A percentile compares a stretch with the other conserved stretches of the same genome.
phyloP scores from a whole-genome alignment of 23 tunicate species.

The Trididemnum clinides region DNA sequence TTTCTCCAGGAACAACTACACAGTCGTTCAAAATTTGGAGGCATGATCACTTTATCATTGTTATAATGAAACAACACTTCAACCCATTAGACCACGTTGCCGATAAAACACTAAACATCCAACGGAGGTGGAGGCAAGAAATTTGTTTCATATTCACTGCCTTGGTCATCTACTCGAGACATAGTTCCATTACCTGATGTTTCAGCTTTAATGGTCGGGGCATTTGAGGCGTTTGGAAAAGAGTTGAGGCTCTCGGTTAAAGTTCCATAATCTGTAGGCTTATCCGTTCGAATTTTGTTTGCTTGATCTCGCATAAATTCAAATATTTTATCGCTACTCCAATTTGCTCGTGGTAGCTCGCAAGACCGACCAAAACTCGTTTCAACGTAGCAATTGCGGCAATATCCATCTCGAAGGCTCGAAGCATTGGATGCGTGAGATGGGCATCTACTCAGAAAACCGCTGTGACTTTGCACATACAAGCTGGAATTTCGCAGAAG shows the following conservation, averaged over 20 bases:
- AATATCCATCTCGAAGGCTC: neutral
- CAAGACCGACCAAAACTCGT: constrained; percentile 7
- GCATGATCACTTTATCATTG: no score
- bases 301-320: neutral
- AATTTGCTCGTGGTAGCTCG: constrained; percentile 27
- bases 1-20: no score
- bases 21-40: no score
- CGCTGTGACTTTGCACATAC: neutral
- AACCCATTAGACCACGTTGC: no score
- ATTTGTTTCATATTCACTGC: neutral
- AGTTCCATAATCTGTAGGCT: neutral
- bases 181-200: neutral
- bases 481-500: neutral
- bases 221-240: neutral
- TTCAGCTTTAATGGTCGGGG: neutral
- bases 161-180: neutral
- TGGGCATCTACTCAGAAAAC: neutral
- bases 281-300: neutral
- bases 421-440: neutral
- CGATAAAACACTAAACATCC: neutral
- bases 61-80: no score
- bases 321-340: neutral
- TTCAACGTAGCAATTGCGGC: neutral
- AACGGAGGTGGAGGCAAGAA: constrained; percentile 5
- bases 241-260: neutral